Evolutionary conservation across 2,113 vertebrate genomes (phyloP).

Genomic region (Choloepus hoffmanni): DNA sequence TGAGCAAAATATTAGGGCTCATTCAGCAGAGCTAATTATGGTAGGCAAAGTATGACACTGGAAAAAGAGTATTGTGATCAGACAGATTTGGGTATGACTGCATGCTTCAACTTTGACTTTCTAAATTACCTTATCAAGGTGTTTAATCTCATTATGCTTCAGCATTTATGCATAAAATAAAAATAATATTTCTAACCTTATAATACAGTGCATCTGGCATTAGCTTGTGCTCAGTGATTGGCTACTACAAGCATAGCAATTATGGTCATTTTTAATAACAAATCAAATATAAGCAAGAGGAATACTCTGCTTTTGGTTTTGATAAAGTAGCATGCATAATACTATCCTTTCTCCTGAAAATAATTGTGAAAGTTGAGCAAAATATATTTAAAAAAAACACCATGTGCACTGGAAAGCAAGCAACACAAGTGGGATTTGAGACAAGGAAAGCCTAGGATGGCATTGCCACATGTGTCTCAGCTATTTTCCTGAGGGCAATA

Average conservation of each 20-base stretch:
- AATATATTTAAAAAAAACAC: not conserved
- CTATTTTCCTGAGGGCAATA: not conserved
- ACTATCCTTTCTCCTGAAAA: not conserved
- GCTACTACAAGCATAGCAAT: not conserved
- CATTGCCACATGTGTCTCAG: not conserved
- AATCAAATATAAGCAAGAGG: not conserved
- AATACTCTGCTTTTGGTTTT: not conserved
- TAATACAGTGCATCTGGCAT: too few relatives aligned
- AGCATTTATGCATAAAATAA: too few relatives aligned
- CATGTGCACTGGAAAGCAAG: not conserved
- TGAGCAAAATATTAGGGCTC: not conserved
- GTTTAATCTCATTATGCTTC: not conserved
- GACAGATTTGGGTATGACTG: not conserved
- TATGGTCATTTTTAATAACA: not conserved
- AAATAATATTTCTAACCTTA: too few relatives aligned
- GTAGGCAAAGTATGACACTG: not conserved
- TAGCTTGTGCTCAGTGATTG: too few relatives aligned
- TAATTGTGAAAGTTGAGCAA: not conserved
- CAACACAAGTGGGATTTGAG: not conserved
- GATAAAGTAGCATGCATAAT: not conserved
- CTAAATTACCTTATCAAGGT: not conserved
- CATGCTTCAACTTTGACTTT: not conserved
- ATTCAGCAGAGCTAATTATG: not conserved
- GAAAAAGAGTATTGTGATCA: not conserved
- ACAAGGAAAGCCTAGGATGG: not conserved